These are phyloP conservation scores for Actenoides hombroni DNA, from an alignment of 2,113 vertebrate genomes.

Conservation along the genomic window DNA sequence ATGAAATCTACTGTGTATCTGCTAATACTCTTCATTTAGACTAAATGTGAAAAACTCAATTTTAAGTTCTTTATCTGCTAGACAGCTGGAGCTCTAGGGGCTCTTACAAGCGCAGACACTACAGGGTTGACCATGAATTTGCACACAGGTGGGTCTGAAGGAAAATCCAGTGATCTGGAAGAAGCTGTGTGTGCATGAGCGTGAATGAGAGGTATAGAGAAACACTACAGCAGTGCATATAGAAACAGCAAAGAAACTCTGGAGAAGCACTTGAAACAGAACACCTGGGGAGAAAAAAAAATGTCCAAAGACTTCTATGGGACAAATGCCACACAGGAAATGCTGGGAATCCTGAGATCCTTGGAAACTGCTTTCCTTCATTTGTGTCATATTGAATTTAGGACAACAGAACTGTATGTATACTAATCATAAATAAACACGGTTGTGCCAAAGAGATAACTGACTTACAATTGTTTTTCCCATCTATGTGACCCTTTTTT, in stretches of 20 bases:
- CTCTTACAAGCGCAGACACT: neutral
- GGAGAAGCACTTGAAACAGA: neutral
- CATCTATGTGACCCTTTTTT: slow-evolving; percentile 17
- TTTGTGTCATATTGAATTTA: slow-evolving; percentile 23
- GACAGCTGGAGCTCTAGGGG: neutral
- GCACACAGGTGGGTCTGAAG: neutral
- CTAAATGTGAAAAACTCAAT: neutral
- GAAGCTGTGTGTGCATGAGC: neutral
- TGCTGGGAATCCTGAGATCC: neutral
- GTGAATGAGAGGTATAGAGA: neutral
- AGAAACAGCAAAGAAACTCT: neutral
- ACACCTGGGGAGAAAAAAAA: neutral
- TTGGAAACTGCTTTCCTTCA: neutral
- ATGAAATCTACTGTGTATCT: neutral
- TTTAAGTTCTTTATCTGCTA: neutral
- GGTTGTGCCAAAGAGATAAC: neutral
- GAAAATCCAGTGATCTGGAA: neutral
- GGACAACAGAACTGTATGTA: slow-evolving; percentile 39
- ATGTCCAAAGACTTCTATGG: neutral
- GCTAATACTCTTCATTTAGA: neutral
- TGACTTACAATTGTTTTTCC: slow-evolving; percentile 31
- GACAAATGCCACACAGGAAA: neutral
- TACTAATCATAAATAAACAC: slow-evolving; percentile 6
- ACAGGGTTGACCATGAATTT: neutral
- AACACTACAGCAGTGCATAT: neutral